Evolutionary conservation across 2,888 invertebrate genomes (phyloP), one percentile per base, ranked within the genome.

Genomic region (Netelia fuscicornis): DNA sequence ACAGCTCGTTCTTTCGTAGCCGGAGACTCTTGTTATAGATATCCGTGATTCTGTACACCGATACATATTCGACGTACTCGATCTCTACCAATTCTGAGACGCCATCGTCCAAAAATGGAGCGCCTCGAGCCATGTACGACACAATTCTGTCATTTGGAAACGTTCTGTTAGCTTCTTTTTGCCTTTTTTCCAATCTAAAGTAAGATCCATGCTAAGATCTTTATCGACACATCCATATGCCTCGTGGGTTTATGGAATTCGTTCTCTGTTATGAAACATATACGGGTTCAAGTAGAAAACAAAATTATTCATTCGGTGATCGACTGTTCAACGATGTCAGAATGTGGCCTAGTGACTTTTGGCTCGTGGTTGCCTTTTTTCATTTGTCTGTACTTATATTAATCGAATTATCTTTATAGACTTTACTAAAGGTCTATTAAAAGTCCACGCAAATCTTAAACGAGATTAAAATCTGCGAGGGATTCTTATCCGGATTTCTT

Each of bases 21-120:
- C 54, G 52, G 25, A 79, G 74, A 78, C 67, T 81, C 85, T 82
- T 82, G 71, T 82, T 82, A 85, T 76, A 85, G 75, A 78, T 81
- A 81, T 77, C 71, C 80, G 72, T 20, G 65, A 20, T 72, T 54
- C 30, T 72, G 58, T 37, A 72, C 20, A 78, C 48, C 10, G 10
- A 62, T 62, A 17, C 25, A 62, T 62, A 58, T 52, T 25, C 56
- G 48, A 30, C 13, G 62, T 44, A 60, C 75, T 25, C 76, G 71
- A 80, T 84, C 83, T 71, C 72, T 84, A 84, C 76, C 71, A 68
- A 80, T 80, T 79, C 58, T 70, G 72, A 71, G 70, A 77, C 37
- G 62, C 84, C 48, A 56, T 68, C 77, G 67, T 67, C 76, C 80
- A 60, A 81, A 81, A 81, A 62, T 68, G 84, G 81, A 71, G 72